These are phyloP conservation scores for Endotricha flammealis DNA, from an alignment of 2,888 invertebrate genomes.

Conservation along the genomic window DNA sequence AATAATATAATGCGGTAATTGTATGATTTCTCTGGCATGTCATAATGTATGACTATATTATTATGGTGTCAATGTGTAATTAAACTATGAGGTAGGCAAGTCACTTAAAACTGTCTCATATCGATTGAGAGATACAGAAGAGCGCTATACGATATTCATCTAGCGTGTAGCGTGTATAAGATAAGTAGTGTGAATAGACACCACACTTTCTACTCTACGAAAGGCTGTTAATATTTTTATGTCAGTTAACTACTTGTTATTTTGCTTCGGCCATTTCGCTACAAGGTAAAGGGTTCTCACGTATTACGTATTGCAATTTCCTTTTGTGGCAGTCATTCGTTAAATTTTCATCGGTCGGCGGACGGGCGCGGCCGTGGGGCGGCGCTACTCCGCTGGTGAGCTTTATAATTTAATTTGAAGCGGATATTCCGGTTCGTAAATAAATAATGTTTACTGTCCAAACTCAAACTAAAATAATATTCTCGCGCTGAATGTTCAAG, in stretches of 20 bases:
- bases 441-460: conserved; percentile 38
- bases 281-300: conserved; percentile 47
- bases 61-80: too few species aligned
- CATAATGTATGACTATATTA: too few species aligned
- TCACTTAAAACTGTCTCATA: too few species aligned
- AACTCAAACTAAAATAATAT: background rate
- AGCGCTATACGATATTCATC: too few species aligned
- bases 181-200: too few species aligned
- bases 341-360: conserved; percentile 53
- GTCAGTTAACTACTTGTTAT: background rate
- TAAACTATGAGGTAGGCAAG: too few species aligned
- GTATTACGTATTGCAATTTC: conserved; percentile 48
- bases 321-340: conserved; percentile 59
- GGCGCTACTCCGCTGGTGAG: conserved; percentile 29
- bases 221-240: background rate
- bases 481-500: background rate
- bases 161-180: too few species aligned
- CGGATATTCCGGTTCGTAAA: conserved; percentile 47
- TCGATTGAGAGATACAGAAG: too few species aligned
- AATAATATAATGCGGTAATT: too few species aligned
- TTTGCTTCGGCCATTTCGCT: conserved; percentile 10
- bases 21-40: too few species aligned
- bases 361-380: too few species aligned
- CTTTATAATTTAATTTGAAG: conserved; percentile 49
- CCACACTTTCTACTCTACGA: too few species aligned